A percentile compares a stretch with the other conserved stretches of the same genome.
Conservation (phyloP, 2,113 vertebrate genomes). For the Anhinga rufa region DNA sequence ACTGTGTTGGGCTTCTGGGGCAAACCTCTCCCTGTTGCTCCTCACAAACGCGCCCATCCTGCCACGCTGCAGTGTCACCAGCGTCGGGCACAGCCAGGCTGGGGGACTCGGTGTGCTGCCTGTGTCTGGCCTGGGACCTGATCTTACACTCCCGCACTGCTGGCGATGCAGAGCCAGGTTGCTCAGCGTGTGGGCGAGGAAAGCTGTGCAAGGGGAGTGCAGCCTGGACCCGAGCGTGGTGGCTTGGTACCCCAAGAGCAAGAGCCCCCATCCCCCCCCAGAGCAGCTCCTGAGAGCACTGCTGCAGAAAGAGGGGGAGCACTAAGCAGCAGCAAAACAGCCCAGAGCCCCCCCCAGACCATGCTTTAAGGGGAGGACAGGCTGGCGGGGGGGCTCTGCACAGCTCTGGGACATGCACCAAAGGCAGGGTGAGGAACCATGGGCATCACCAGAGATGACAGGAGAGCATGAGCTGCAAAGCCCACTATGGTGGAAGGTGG, state of each 20-base stretch:
- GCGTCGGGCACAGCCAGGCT: background rate
- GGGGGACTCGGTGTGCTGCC: background rate
- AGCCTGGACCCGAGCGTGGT: background rate
- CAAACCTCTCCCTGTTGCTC: background rate
- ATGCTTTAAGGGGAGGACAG: background rate
- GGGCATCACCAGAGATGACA: background rate
- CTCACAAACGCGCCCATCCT: rapidly evolving
- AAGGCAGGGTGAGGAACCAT: background rate
- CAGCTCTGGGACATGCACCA: too few species aligned
- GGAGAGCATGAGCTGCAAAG: background rate
- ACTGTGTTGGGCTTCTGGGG: background rate
- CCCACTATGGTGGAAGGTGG: background rate
- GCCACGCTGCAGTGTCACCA: background rate
- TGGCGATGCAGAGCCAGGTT: background rate
- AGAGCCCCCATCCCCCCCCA: background rate
- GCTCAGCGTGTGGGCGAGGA: background rate
- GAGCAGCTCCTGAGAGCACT: background rate
- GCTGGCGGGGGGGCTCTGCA: background rate
- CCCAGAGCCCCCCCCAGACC: background rate
- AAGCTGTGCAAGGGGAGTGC: background rate
- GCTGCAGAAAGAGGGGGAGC: background rate
- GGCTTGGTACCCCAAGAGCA: background rate
- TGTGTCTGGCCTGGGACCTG: background rate
- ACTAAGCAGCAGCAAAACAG: background rate
- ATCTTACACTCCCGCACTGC: background rate